These are phyloP conservation scores for Myotis lucifugus DNA, from an alignment of 2,113 vertebrate species.

Conservation along the genomic window DNA sequence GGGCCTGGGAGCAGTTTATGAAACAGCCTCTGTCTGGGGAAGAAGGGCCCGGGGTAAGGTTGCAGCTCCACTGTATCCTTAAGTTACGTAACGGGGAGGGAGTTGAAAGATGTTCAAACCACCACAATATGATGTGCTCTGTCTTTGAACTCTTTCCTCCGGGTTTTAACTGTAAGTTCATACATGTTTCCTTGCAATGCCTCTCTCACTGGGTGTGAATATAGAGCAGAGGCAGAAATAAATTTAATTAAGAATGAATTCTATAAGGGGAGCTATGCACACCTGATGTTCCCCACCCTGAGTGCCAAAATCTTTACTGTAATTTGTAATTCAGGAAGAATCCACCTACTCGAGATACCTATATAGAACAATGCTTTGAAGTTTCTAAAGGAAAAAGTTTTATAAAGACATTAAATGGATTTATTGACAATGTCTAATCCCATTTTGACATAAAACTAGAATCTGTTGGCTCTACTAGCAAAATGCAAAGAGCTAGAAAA, in stretches of 20 bases:
- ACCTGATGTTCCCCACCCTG: neutral
- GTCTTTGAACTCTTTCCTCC: slow-evolving; percentile 67
- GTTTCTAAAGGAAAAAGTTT: neutral
- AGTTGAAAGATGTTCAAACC: slow-evolving; percentile 85
- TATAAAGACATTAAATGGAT: neutral
- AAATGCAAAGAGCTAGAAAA: neutral
- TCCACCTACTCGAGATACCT: neutral
- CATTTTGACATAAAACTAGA: slow-evolving; percentile 29
- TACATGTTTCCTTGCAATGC: neutral
- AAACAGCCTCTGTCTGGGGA: slow-evolving; percentile 88
- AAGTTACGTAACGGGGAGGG: slow-evolving; percentile 77
- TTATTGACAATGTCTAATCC: neutral
- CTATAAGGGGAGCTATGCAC: neutral
- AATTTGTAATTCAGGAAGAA: neutral
- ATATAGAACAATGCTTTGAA: neutral
- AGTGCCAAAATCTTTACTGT: neutral
- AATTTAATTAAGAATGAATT: slow-evolving; percentile 22
- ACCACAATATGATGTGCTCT: slow-evolving; percentile 63
- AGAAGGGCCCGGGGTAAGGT: slow-evolving; percentile 81
- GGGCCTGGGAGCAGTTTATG: slow-evolving; percentile 85
- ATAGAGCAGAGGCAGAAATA: neutral
- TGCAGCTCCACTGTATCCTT: slow-evolving; percentile 79
- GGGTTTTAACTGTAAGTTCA: slow-evolving; percentile 5
- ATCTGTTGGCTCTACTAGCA: neutral
- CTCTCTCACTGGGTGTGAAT: neutral